Conservation (phyloP, 2,797 vertebrate species). For the Tadarida brasiliensis region DNA sequence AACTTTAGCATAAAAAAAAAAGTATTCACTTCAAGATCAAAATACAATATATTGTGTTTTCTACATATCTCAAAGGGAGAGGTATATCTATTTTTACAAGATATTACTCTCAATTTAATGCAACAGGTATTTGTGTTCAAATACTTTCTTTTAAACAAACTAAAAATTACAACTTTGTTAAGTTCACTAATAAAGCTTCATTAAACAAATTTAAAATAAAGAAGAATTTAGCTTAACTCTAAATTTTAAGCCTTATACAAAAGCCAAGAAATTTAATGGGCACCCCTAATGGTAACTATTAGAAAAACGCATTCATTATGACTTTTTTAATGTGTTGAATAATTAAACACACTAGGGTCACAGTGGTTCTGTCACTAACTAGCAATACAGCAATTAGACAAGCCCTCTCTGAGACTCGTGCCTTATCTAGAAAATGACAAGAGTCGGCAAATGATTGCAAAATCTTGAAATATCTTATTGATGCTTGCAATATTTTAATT, state of each 20-base stretch:
- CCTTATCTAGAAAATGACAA: constrained; percentile 32
- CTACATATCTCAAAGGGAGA: background rate
- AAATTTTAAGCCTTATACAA: constrained; percentile 60
- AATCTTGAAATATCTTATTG: background rate
- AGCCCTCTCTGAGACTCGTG: background rate
- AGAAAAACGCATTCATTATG: background rate
- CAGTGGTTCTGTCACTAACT: constrained; percentile 42
- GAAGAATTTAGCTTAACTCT: constrained; percentile 61
- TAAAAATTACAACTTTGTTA: constrained; percentile 35
- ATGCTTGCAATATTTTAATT: constrained; percentile 16
- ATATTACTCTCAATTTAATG: constrained; percentile 42
- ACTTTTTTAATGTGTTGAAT: constrained; percentile 33
- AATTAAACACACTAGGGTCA: background rate
- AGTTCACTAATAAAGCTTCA: background rate
- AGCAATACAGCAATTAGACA: constrained; percentile 23
- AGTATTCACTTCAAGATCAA: background rate
- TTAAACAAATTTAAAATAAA: constrained; percentile 59
- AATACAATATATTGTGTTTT: background rate
- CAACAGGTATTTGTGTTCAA: constrained; percentile 5
- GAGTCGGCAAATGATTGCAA: constrained; percentile 1
- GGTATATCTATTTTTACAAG: background rate
- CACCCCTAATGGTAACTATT: constrained; percentile 16
- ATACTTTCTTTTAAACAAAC: constrained; percentile 41
- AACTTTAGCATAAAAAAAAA: constrained; percentile 41
- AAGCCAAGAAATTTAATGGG: constrained; percentile 13